Evolutionary conservation across 1,140 invertebrate species (phyloP).

Genomic region (Drosophila nigrodunni): DNA sequence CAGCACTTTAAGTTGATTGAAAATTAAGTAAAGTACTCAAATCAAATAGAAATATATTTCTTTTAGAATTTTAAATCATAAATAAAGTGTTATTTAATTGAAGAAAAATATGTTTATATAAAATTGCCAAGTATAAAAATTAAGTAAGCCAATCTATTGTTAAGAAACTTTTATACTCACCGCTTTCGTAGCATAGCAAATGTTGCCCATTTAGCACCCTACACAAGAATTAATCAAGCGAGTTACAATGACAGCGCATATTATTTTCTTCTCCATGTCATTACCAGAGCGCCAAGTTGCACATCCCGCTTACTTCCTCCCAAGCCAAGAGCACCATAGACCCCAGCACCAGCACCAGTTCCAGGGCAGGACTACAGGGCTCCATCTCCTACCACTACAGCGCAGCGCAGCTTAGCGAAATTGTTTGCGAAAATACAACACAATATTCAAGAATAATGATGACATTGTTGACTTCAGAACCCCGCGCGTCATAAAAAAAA

Average conservation of each 20-base stretch:
- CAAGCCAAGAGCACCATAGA: neutral
- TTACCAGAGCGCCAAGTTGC: constrained; percentile 56
- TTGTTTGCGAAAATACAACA: constrained; percentile 83
- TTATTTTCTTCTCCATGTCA: constrained; percentile 79
- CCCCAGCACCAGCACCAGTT: neutral
- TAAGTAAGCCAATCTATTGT: no score
- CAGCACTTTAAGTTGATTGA: no score
- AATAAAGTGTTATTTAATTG: no score
- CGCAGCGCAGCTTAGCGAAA: constrained; percentile 78
- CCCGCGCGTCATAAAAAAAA: constrained; percentile 73
- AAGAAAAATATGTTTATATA: no score
- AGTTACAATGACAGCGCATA: constrained; percentile 81
- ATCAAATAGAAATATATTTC: no score
- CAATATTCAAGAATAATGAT: constrained; percentile 84
- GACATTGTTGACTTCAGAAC: constrained; percentile 82
- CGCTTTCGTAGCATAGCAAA: neutral
- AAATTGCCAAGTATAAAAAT: no score
- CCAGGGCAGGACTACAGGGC: neutral
- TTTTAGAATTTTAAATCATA: no score
- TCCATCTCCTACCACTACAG: neutral
- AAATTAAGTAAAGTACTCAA: no score
- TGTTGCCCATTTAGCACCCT: constrained; percentile 45
- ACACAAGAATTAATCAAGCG: constrained; percentile 78
- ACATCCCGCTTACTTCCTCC: constrained; percentile 13
- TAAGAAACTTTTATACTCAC: no score